Evolutionary conservation across 2,797 vertebrate genomes (phyloP), one percentile per base, ranked within the genome.

Genomic region (Hypotaenidia okinawae): DNA sequence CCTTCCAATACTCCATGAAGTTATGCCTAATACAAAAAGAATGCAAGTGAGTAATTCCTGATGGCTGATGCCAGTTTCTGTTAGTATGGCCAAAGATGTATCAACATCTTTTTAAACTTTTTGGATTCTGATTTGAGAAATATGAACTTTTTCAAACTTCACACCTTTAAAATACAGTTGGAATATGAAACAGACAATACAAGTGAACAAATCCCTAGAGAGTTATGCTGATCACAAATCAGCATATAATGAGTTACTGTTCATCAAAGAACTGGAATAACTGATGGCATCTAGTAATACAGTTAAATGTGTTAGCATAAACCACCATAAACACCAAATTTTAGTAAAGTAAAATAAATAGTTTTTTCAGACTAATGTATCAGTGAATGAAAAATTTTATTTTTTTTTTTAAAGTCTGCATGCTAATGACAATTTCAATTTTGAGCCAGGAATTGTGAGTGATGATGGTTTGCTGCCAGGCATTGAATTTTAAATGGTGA

Each of bases 371-470:
- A 23, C 62, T 92, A 91, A 94, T 93, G 86, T 93, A 91, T 78
- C 79, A 92, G 69, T 95, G 91, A 92, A 62, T 94, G 76, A 78
- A 91, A 87, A 51, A 72, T 22, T 16, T 64, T 35, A 35, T 37
- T 72, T 58, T 67, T 64, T 80, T 90, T 86, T 67, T 49, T 37
- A 64, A 64, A 61, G 75, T 75, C 68, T 95, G 54, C 61, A 87
- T 68, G 62, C 61, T 93, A 89, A 94, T 57, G 37, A 67, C 61
- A 89, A 49, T 57, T 83, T 91, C 61, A 62, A 54, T 85, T 91
- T 80, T 87, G 73, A 87, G 89, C 87, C 91, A 92, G 52, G 45
- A 90, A 64, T 43, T 84, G 66, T 75, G 94, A 96, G 84, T 86
- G 90, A 84, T 76, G 59, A 79, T 75, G 84, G 66, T 41, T 84